Evolutionary conservation across 2,113 vertebrate species (phyloP).

Genomic region (Numenius arquata): DNA sequence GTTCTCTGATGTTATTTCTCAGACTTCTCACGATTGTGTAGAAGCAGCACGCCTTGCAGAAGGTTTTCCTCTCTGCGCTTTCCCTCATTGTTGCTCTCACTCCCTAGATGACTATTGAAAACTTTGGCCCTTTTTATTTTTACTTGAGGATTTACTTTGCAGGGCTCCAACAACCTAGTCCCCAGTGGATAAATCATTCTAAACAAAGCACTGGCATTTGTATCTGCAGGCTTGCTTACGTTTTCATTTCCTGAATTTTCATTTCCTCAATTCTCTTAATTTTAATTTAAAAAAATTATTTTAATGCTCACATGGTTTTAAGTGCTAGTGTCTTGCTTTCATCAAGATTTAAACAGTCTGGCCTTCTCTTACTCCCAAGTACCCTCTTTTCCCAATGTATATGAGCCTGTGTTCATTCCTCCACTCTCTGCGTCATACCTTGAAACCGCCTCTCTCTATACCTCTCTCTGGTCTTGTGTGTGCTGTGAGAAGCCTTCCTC

Average conservation of each 20-base stretch:
- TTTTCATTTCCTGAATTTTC: constrained; percentile 11
- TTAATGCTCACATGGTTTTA: not conserved
- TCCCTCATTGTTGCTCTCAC: not conserved
- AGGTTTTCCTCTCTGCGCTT: not conserved
- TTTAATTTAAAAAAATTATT: not conserved
- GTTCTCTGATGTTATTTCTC: not conserved
- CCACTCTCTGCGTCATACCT: not conserved
- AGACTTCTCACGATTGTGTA: not conserved
- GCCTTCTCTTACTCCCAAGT: not conserved
- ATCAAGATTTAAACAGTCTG: not conserved
- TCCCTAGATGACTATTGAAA: not conserved
- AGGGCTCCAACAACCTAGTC: not conserved
- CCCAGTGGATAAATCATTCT: not conserved
- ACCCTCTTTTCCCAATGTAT: not conserved
- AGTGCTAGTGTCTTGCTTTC: not conserved
- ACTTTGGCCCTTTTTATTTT: not conserved
- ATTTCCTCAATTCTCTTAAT: constrained; percentile 1
- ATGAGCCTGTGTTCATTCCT: not conserved
- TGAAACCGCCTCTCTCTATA: not conserved
- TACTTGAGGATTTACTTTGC: not conserved
- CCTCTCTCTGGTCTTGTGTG: not conserved
- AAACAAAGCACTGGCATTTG: not conserved
- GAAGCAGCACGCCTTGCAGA: not conserved
- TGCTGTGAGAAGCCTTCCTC: not conserved
- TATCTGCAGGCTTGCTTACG: not conserved